A percentile compares a stretch with the other conserved stretches of the same genome.
Evolutionary conservation across 2,113 vertebrate genomes (phyloP).

Genomic region (Ramphastos sulfuratus): DNA sequence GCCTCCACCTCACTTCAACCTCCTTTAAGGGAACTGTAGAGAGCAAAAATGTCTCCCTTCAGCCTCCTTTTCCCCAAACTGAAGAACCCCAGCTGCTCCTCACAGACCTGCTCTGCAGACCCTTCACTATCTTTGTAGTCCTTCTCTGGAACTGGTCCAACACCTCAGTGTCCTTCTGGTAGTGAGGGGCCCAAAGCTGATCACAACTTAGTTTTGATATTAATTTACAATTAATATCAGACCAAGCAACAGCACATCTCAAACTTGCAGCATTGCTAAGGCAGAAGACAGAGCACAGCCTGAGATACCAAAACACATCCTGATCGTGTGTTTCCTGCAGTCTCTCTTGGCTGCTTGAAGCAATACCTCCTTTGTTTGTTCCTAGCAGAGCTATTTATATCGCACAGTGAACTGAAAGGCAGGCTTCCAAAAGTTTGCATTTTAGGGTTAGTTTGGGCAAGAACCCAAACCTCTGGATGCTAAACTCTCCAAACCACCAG

Average conservation of each 20-base stretch:
- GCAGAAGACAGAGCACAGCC: not conserved
- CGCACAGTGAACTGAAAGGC: slow-evolving; percentile 45
- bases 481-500: slow-evolving; percentile 54
- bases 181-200: not conserved
- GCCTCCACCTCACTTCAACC: not conserved
- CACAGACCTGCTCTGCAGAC: not conserved
- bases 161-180: not conserved
- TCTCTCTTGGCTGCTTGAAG: slow-evolving; percentile 20
- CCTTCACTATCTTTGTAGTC: not conserved
- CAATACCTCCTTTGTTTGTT: slow-evolving; percentile 58
- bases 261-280: not conserved
- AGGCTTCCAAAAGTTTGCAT: slow-evolving; percentile 52
- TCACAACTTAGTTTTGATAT: not conserved
- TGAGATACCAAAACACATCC: not conserved
- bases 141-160: not conserved
- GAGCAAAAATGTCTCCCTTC: not conserved
- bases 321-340: not conserved
- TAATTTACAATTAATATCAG: not conserved
- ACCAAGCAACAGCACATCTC: not conserved
- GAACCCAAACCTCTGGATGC: slow-evolving; percentile 63
- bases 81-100: not conserved
- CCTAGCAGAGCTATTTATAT: slow-evolving; percentile 61
- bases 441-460: slow-evolving; percentile 69
- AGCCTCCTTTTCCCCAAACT: not conserved
- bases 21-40: not conserved